Base-by-base conservation (phyloP, 2,888 invertebrate species). In the Siphonodentalium dalli region DNA sequence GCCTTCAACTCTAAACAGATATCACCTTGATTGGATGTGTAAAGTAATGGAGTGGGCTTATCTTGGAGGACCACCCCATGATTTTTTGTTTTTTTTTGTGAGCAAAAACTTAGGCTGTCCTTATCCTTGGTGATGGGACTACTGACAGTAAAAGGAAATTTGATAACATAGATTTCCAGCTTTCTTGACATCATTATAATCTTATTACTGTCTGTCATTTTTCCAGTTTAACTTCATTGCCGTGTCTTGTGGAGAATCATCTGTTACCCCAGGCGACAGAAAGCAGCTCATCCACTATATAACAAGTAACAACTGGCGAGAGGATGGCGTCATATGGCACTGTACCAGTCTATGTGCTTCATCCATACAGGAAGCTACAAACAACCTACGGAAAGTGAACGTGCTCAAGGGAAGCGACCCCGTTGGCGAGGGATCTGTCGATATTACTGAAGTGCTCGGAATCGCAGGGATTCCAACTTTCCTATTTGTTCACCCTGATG, bases 401-500 rank as follows among this genome's bases (percentile, higher is more conserved):
- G 53, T n/a, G n/a, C n/a, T n/a, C n/a, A n/a, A n/a, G n/a, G n/a
- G n/a, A n/a, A n/a, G n/a, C n/a, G n/a, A n/a, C n/a, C n/a, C n/a
- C n/a, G 46, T 52, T 8, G 59, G 51, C 39, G 61, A 69, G 50
- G 65, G 65, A 33, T 63, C 62, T 48, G 67, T 68, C 47, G 77
- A 79, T 51, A 49, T 77, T 41, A 71, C 75, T 15, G 75, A 77
- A 26, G 62, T 77, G 29, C 71, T 78, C 20, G 78, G 77, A 4
- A 75, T 81, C 26, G 71, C 70, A 40, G 81, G 81, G 13, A 78
- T 80, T 4, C 81, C 81, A 4, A 77, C 75, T n/a, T 61, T 81
- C 45, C 66, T 78, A 29, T 67, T 80, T 44, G 69, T 80, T 20
- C 78, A 81, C 55, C 75, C 76, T 50, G 72, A 78, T 56, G 78